Conservation (phyloP, 2,888 invertebrate genomes). For the Phengaris alcon region DNA sequence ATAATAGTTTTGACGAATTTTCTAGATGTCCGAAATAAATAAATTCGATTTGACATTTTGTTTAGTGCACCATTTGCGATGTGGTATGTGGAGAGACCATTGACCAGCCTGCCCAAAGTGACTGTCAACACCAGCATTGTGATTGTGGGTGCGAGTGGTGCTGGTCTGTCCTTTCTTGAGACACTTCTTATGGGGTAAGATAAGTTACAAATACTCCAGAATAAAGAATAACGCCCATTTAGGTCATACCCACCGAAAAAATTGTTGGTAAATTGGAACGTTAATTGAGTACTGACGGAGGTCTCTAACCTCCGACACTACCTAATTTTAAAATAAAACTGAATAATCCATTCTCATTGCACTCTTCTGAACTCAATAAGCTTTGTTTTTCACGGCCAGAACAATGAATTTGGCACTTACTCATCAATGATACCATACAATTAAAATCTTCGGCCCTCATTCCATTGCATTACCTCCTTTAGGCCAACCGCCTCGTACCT, state of each 20-base stretch:
- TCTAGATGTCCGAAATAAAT: not conserved
- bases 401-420: not conserved
- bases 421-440: not conserved
- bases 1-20: not conserved
- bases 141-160: conserved; percentile 82
- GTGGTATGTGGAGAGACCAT: conserved; percentile 75
- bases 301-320: too few relatives aligned
- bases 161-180: conserved; percentile 82
- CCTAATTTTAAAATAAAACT: too few relatives aligned
- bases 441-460: not conserved
- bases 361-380: not conserved
- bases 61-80: conserved; percentile 71
- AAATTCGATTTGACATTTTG: conserved; percentile 24
- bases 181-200: conserved; percentile 76
- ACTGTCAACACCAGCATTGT: conserved; percentile 81
- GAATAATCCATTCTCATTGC: too few relatives aligned
- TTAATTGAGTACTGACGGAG: too few relatives aligned
- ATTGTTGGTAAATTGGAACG: too few relatives aligned
- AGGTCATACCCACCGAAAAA: too few relatives aligned
- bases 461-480: not conserved
- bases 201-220: not conserved
- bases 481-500: conserved; percentile 70
- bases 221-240: too few relatives aligned
- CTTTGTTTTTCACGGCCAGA: not conserved
- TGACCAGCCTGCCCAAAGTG: conserved; percentile 70